Base-by-base conservation (phyloP, 2,888 invertebrate species). In the Cerastoderma edule region DNA sequence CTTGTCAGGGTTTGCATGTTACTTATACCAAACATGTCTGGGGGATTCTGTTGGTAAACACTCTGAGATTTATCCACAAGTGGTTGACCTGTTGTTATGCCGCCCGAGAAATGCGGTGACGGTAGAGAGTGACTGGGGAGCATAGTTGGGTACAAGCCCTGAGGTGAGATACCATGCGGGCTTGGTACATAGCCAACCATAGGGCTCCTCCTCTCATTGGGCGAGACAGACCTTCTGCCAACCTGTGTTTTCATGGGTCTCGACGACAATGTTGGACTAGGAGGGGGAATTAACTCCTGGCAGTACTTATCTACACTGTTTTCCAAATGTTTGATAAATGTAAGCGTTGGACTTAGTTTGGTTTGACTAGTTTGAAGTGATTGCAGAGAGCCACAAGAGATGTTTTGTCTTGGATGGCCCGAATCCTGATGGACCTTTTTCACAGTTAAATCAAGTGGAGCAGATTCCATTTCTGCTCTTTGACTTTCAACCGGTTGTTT, bases 281-380 rank as follows among this genome's bases (percentile, higher is more conserved):
- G 69, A 35, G 74, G 72, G 13, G 73, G 65, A 44, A 63, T 73
- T 22, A 75, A 60, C 22, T 84, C 83, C 66, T 87, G 84, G 54
- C 85, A 85, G 67, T 85, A 84, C 63, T 84, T 86, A 46, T 88
- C 88, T 16, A 88, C 85, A 75, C 87, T 88, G 75, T 81, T 86
- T 69, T 89, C 88, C 50, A 88, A 74, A 46, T 86, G 87, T 73
- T 84, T 85, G 27, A 88, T 78, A 50, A 79, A 78, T 24, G 79
- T 74, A 33, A 71, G 63, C 28, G 72, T 68, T 30, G 75, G 79
- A 54, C 66, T 68, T 16, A 72, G 68, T 57, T 70, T 75, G 35
- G 60, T 67, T 13, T 57, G 65, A 28, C 66, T 53, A 32, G 53
- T 66, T 60, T 67, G 46, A 64, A 27, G n/a, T 33, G 33, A 39